A percentile compares a stretch with the other conserved stretches of the same genome.
Conservation (phyloP, 2,797 vertebrate genomes). For the Scyliorhinus canicula region DNA sequence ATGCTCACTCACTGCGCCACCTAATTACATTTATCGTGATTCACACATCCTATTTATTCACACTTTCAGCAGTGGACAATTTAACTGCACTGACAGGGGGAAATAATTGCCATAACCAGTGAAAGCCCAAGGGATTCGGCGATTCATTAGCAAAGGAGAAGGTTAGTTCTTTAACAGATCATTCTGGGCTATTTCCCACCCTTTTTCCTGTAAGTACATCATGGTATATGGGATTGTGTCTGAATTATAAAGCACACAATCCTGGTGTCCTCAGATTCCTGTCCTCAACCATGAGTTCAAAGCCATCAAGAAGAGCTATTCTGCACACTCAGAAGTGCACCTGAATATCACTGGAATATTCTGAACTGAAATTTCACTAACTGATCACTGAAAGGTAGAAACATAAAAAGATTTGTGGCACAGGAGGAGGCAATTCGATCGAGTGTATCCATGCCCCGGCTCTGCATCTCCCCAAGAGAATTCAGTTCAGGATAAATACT, state of each 20-base stretch:
- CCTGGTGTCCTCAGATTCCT: neutral
- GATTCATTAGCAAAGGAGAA: neutral
- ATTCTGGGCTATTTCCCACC: neutral
- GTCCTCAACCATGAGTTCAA: neutral
- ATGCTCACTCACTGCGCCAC: neutral
- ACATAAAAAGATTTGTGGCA: too few species aligned
- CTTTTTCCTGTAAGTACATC: neutral
- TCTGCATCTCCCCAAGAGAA: neutral
- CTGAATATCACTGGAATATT: neutral
- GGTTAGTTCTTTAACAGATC: neutral
- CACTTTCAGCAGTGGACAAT: neutral
- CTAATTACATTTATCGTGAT: neutral
- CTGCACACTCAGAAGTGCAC: neutral
- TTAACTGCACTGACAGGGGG: neutral
- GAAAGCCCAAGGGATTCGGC: neutral
- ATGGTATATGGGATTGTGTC: neutral
- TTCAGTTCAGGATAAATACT: neutral
- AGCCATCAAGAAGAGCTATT: neutral
- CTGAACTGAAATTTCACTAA: neutral
- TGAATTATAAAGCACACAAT: neutral
- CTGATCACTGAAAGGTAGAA: neutral
- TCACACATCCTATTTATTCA: neutral
- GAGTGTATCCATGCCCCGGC: neutral
- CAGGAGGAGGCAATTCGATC: neutral
- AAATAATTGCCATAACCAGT: neutral